These are phyloP conservation scores for Neodontobutis hainanensis DNA, from an alignment of 2,113 vertebrate species.

Conservation along the genomic window DNA sequence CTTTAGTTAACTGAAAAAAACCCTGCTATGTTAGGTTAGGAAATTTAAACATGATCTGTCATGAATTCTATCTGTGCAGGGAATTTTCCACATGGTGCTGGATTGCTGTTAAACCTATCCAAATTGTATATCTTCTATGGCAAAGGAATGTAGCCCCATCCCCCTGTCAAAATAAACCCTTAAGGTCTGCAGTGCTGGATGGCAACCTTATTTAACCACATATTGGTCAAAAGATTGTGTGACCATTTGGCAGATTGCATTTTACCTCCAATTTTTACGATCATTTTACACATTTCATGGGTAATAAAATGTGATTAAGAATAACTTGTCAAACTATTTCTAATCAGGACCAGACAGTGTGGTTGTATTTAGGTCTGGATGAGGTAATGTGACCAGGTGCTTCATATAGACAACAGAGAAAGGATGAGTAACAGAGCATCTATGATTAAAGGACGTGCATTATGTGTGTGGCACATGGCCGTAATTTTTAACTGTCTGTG, in stretches of 20 bases:
- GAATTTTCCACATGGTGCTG: constrained; percentile 51
- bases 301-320: neutral
- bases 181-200: constrained; percentile 2
- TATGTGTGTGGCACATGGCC: constrained; percentile 2
- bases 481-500: neutral
- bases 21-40: neutral
- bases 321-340: too few relatives aligned
- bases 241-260: constrained; percentile 31
- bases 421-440: constrained; percentile 42
- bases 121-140: constrained; percentile 47
- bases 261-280: constrained; percentile 35
- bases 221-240: constrained; percentile 42
- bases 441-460: constrained; percentile 44
- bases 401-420: constrained; percentile 29
- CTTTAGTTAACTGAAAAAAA: neutral
- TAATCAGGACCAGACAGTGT: neutral
- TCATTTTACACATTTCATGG: neutral
- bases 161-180: constrained; percentile 7
- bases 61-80: constrained; percentile 58
- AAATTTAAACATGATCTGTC: constrained; percentile 18
- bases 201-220: constrained; percentile 35
- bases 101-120: constrained; percentile 36
- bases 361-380: constrained; percentile 29
- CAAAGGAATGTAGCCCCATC: constrained; percentile 32
- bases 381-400: constrained; percentile 44